phyloP scores from a whole-genome alignment of 1,140 invertebrate genomes.

The Drosophila albomicans region DNA sequence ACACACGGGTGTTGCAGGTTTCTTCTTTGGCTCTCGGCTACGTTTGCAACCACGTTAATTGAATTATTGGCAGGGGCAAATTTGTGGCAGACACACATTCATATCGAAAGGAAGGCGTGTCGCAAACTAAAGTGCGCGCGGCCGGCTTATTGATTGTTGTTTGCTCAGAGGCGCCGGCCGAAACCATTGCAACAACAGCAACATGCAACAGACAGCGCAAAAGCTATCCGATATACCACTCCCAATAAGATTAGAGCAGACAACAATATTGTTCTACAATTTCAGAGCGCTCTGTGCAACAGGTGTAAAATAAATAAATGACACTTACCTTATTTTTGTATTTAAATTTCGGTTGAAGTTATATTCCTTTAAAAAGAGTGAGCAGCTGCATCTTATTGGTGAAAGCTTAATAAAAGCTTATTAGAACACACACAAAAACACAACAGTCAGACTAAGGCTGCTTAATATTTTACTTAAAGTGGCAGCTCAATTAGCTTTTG shows the following conservation, averaged over 20 bases:
- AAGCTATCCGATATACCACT: not conserved
- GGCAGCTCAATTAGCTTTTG: not conserved
- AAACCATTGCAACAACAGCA: not conserved
- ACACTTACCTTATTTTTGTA: not conserved
- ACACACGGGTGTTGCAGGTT: slow-evolving; percentile 41
- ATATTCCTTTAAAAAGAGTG: no score
- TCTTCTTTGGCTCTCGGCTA: slow-evolving; percentile 16
- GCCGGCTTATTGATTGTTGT: slow-evolving; percentile 59
- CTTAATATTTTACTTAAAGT: not conserved
- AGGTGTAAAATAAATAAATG: not conserved
- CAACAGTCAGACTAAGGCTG: no score
- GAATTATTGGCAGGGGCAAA: slow-evolving; percentile 81
- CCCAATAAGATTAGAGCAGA: not conserved
- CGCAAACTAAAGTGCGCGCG: slow-evolving; percentile 21
- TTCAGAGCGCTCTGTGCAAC: not conserved
- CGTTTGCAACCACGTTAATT: slow-evolving; percentile 56
- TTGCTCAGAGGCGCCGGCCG: slow-evolving; percentile 43
- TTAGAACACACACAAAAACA: no score
- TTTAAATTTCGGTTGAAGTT: no score
- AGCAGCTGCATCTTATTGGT: not conserved
- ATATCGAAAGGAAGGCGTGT: slow-evolving; percentile 43
- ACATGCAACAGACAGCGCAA: slow-evolving; percentile 3
- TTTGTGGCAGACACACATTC: slow-evolving; percentile 68
- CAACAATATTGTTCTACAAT: not conserved
- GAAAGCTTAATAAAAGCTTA: no score